Conservation (phyloP, 2,797 vertebrate genomes). For the Chelidonichthys spinosus region DNA sequence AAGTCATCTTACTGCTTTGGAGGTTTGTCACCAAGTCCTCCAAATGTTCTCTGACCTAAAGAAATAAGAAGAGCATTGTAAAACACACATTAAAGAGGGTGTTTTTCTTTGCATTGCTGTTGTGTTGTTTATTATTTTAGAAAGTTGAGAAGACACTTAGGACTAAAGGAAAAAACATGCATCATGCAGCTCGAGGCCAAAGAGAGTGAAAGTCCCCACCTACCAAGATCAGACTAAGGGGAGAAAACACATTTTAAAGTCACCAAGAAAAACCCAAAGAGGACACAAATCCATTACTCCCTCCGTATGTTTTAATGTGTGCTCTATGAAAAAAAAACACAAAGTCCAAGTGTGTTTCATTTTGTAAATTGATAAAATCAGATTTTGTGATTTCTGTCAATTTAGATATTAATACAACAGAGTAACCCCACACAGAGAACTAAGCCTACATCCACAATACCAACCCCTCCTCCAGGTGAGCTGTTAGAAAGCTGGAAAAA, state of each 20-base stretch:
- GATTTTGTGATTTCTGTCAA: not conserved
- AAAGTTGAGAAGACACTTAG: conserved; percentile 13
- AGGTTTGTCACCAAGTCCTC: conserved; percentile 89
- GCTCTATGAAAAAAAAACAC: conserved; percentile 15
- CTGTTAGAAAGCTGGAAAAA: conserved; percentile 84
- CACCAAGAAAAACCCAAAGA: conserved; percentile 58
- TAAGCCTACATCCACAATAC: conserved; percentile 78
- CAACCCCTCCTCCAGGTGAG: conserved; percentile 84
- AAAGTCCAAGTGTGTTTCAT: conserved; percentile 16
- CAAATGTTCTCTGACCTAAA: conserved; percentile 86
- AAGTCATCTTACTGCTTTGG: conserved; percentile 87
- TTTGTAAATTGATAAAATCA: not conserved
- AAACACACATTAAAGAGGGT: not conserved
- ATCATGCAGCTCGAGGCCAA: conserved; percentile 65
- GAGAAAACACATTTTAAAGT: conserved; percentile 31
- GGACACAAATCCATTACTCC: conserved; percentile 18
- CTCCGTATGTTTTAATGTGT: conserved; percentile 11
- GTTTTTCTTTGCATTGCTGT: not conserved
- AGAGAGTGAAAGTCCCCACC: conserved; percentile 44
- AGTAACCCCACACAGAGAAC: conserved; percentile 62
- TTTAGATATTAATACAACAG: conserved; percentile 5
- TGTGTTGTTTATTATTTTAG: not conserved
- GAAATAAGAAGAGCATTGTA: conserved; percentile 37
- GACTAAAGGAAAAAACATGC: conserved; percentile 50
- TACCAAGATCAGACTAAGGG: conserved; percentile 45